Evolutionary conservation across 1,140 invertebrate species (phyloP).

Genomic region (Nixonia krombeini): DNA sequence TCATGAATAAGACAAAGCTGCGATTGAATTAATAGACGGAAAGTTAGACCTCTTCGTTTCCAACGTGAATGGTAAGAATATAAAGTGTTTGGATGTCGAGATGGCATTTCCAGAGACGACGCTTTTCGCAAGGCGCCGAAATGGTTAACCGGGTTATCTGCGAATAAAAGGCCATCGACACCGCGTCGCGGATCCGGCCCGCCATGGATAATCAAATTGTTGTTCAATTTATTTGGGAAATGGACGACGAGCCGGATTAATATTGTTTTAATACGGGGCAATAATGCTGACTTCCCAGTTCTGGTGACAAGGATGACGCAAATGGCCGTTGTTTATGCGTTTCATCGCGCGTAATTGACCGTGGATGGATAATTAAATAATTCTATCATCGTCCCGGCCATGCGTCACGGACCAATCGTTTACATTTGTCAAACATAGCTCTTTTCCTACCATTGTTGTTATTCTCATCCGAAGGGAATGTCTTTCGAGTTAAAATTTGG

Average conservation of each 20-base stretch:
- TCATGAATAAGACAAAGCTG: too few relatives aligned
- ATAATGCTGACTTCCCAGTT: slow-evolving; percentile 19
- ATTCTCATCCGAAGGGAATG: too few relatives aligned
- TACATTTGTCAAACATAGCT: too few relatives aligned
- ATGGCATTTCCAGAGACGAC: slow-evolving; percentile 2
- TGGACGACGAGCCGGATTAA: slow-evolving; percentile 30
- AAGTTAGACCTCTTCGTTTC: background rate
- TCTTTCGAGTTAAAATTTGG: too few relatives aligned
- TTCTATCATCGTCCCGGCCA: too few relatives aligned
- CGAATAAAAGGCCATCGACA: slow-evolving; percentile 14
- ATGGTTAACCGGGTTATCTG: slow-evolving; percentile 9
- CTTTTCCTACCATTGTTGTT: too few relatives aligned
- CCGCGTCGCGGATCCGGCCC: slow-evolving; percentile 1
- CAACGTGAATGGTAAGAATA: background rate
- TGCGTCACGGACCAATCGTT: too few relatives aligned
- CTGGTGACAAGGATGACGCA: too few relatives aligned
- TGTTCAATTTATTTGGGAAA: slow-evolving; percentile 39
- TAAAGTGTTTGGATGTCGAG: slow-evolving; percentile 3
- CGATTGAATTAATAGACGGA: background rate
- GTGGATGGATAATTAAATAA: too few relatives aligned
- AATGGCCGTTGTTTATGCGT: slow-evolving; percentile 11
- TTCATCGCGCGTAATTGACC: background rate
- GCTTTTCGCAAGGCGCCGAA: slow-evolving; percentile 5
- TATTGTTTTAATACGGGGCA: slow-evolving; percentile 25
- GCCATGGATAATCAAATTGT: slow-evolving; percentile 32